Evolutionary conservation across 2,797 vertebrate species (phyloP).

Genomic region (Trematomus bernacchii): DNA sequence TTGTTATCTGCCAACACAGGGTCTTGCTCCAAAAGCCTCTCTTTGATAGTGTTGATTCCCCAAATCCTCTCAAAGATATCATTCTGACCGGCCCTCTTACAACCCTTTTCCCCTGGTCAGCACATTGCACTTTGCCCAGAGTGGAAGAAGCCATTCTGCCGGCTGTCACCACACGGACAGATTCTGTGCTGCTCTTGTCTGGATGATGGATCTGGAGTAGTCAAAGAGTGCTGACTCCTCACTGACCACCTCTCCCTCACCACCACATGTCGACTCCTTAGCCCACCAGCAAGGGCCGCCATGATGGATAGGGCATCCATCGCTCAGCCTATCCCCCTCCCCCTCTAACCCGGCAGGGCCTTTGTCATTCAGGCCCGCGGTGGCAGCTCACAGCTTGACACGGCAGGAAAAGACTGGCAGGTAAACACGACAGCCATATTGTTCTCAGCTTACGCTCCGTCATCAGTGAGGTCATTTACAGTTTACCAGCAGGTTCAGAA

Average conservation of each 20-base stretch:
- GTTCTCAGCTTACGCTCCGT: constrained; percentile 74
- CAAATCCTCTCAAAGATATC: constrained; percentile 59
- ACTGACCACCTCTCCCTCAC: constrained; percentile 83
- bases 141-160: constrained; percentile 77
- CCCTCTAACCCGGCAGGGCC: constrained; percentile 64
- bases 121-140: constrained; percentile 73
- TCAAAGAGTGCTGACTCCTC: constrained; percentile 85
- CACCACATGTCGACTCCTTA: constrained; percentile 68
- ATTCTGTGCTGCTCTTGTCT: constrained; percentile 79
- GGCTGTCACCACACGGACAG: constrained; percentile 76
- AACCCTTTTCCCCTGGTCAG: constrained; percentile 71
- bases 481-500: constrained; percentile 72
- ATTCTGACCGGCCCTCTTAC: constrained; percentile 41
- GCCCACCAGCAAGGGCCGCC: constrained; percentile 73
- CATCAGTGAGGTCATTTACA: constrained; percentile 81
- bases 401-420: constrained; percentile 68
- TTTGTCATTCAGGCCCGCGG: constrained; percentile 80
- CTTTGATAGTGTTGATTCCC: constrained; percentile 48
- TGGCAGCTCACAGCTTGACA: constrained; percentile 71
- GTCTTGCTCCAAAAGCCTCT: constrained; percentile 24
- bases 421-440: constrained; percentile 79
- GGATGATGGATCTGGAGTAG: constrained; percentile 84
- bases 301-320: constrained; percentile 85
- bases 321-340: constrained; percentile 59
- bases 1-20: constrained; percentile 20